Evolutionary conservation across 2,888 invertebrate genomes (phyloP), one percentile per base, ranked within the genome.

Genomic region (Acronicta alni): DNA sequence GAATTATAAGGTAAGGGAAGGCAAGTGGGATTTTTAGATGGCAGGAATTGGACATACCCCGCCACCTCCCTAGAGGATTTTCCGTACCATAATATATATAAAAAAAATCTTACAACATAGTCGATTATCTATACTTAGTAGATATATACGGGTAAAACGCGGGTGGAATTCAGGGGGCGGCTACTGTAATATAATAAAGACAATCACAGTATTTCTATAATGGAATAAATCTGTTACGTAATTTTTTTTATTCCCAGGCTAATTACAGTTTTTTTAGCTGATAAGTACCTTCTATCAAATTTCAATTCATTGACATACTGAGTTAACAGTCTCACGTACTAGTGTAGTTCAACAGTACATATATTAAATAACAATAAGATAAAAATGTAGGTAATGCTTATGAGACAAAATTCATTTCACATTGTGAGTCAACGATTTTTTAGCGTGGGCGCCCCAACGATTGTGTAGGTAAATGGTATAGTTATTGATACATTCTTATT

Each of bases 361-460:
- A 77, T 75, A 76, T 76, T 77, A 67, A 72, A 78, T 76, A 39
- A 71, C 76, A 70, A 48, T 67, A 55, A 70, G 76, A 78, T 75
- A 75, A 77, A 75, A 77, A 46, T 57, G 30, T 30, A 30, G 30
- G 35, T 35, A 32, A 48, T 64, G 75, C 77, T 61, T 47, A 52
- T 51, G 46, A 64, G 47, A 72, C 80, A 62, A 62, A 72, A 80
- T 77, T 76, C 65, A 73, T 75, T 78, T 80, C 81, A 69, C 75
- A 75, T 69, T 67, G 59, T 69, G 72, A 72, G 72, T 82, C 81
- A 80, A 77, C 84, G 77, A 30, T 63, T 79, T 81, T 71, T 30
- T 56, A 74, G 79, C 81, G 83, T 83, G 80, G 83, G 83, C 61
- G 77, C 62, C 60, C 43, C 47, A 49, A 52, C 64, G 43, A 73